Base-by-base conservation (phyloP, 2,888 invertebrate genomes). In the Fragum whitleyi region DNA sequence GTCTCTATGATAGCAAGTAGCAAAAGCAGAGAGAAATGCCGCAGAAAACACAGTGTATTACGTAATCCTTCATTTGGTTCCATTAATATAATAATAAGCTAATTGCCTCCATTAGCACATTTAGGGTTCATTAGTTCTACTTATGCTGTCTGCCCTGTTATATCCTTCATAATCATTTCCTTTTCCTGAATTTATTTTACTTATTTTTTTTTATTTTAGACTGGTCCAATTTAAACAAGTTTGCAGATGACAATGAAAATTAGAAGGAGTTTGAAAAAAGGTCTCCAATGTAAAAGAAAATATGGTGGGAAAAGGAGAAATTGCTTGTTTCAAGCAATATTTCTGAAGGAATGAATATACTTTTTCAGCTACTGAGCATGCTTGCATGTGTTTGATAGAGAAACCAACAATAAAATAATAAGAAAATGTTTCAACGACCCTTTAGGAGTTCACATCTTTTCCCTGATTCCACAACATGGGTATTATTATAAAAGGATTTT, bases 11-110 rank as follows among this genome's bases (percentile, higher is more conserved):
- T 36, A 36, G 32, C 32, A 36, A 36, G 9, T 36, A 9, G 32
- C 32, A 36, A 36, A 36, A 6, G 3, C 32, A 36, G 32, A 36
- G 32, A 36, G 32, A 36, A 36, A 36, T 36, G 32, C 9, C 3
- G 32, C 32, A 36, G 32, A 36, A 36, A n/a, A n/a, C n/a, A 36
- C 32, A 47, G 19, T 47, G 47, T n/a, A 47, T 47, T 47, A 47
- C 47, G 47, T 47, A 47, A 47, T 47, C 47, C n/a, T n/a, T 47
- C 47, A 47, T 47, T 47, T 47, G 47, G 47, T 47, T 47, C 47
- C 47, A 47, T 47, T 47, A 47, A 47, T 47, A 47, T 9, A 47
- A 47, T 47, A 47, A 47, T 47, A 19, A 5, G 14, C 47, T 47
- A 47, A 47, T 47, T 47, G 47, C 19, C 14, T n/a, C 47, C 47